Evolutionary conservation across 2,113 vertebrate genomes (phyloP).

Genomic region (Pelusios castaneus): DNA sequence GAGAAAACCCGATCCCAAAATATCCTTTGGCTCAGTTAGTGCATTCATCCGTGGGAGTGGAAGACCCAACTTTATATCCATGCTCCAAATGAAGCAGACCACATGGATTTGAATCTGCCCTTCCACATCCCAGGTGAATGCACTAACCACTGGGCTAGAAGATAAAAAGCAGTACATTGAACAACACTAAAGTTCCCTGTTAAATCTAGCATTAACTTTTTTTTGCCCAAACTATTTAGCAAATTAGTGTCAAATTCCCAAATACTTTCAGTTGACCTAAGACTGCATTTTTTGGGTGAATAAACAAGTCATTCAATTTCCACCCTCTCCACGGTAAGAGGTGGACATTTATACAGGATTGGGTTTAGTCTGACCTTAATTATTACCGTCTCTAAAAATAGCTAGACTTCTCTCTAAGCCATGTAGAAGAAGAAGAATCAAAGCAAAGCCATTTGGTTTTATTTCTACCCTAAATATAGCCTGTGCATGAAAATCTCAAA

Average conservation of each 20-base stretch:
- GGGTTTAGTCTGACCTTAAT: not conserved
- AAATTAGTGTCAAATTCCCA: not conserved
- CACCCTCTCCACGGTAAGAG: not conserved
- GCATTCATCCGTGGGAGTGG: not conserved
- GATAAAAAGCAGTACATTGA: not conserved
- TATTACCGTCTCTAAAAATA: not conserved
- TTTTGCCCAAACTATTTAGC: not conserved
- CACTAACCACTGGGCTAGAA: not conserved
- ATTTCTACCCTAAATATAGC: not conserved
- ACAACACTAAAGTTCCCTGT: not conserved
- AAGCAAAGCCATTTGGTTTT: not conserved
- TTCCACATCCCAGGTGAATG: not conserved
- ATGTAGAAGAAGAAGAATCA: not conserved
- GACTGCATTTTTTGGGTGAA: not conserved
- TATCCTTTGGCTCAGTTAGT: not conserved
- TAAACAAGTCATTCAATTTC: not conserved
- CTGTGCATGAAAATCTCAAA: not conserved
- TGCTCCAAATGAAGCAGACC: not conserved
- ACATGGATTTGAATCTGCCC: not conserved
- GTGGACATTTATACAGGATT: not conserved
- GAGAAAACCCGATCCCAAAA: too few species aligned
- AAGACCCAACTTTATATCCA: not conserved
- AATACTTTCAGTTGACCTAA: not conserved
- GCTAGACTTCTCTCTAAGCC: not conserved
- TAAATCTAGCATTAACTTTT: not conserved